Evolutionary conservation across 2,888 invertebrate genomes (phyloP).

Genomic region (Helicoverpa assulta): DNA sequence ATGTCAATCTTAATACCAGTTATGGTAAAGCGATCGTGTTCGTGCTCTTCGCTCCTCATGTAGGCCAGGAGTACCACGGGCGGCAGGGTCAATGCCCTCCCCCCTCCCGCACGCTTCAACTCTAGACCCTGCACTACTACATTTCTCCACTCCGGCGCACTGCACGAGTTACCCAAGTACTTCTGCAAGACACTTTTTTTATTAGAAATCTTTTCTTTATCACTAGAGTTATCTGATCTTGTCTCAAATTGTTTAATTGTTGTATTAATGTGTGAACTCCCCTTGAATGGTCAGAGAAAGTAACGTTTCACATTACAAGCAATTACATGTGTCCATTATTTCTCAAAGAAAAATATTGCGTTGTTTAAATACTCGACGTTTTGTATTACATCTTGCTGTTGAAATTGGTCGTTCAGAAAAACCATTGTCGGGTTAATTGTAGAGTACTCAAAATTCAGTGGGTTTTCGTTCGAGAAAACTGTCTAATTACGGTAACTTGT

Average conservation of each 20-base stretch:
- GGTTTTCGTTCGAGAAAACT: conserved; percentile 23
- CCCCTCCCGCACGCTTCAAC: conserved; percentile 65
- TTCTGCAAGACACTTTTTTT: conserved; percentile 68
- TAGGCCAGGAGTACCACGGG: conserved; percentile 88
- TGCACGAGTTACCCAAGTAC: conserved; percentile 70
- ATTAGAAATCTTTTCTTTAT: conserved; percentile 67
- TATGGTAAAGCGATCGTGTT: conserved; percentile 64
- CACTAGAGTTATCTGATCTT: conserved; percentile 53
- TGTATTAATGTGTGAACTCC: conserved; percentile 70
- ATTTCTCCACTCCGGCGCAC: conserved; percentile 80
- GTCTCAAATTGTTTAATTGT: conserved; percentile 67
- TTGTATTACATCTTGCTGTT: conserved; percentile 24
- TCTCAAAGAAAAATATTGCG: conserved; percentile 33
- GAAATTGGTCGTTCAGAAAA: conserved; percentile 21
- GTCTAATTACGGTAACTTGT: conserved; percentile 24
- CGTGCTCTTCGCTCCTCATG: conserved; percentile 69
- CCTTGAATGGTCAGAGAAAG: conserved; percentile 73
- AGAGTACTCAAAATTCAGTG: conserved; percentile 21
- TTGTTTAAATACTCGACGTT: conserved; percentile 41
- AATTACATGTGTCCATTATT: conserved; percentile 54
- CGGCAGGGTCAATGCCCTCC: conserved; percentile 81
- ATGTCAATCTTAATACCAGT: conserved; percentile 66
- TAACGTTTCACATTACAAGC: conserved; percentile 58
- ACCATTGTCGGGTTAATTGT: conserved; percentile 38
- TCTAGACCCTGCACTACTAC: conserved; percentile 80